phyloP scores from a whole-genome alignment of 1,140 invertebrate species.

The Cylas formicarius region DNA sequence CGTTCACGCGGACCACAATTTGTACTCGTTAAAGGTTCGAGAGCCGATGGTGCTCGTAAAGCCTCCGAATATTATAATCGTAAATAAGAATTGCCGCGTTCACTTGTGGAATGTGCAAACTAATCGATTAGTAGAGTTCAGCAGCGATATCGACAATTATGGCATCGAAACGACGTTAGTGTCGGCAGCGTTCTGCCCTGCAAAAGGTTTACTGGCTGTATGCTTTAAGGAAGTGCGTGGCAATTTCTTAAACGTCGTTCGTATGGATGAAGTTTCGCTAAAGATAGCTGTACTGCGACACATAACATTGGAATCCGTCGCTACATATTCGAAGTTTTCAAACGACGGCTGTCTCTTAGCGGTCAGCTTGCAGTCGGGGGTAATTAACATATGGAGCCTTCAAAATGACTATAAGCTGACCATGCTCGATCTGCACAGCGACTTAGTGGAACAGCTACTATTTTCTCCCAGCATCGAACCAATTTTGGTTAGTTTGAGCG shows the following conservation, averaged over 20 bases:
- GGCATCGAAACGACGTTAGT: neutral
- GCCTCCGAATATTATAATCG: constrained; percentile 2
- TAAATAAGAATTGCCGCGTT: constrained; percentile 3
- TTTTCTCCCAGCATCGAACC: constrained; percentile 23
- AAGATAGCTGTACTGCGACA: neutral
- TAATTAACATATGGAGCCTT: constrained; percentile 10
- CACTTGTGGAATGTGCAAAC: constrained; percentile 3
- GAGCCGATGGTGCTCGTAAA: no score
- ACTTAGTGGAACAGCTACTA: constrained; percentile 19
- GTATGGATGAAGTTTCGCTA: neutral
- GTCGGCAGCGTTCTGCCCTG: constrained; percentile 1
- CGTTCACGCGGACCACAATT: no score
- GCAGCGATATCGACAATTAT: neutral
- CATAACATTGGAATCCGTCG: neutral
- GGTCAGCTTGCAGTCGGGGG: constrained; percentile 11
- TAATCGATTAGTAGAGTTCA: neutral
- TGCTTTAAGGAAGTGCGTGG: constrained; percentile 1
- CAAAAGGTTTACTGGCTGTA: neutral
- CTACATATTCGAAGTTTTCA: constrained; percentile 7
- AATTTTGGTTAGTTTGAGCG: constrained; percentile 23
- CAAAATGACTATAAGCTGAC: neutral
- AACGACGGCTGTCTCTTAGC: constrained; percentile 15
- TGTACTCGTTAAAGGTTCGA: no score
- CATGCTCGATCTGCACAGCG: constrained; percentile 7
- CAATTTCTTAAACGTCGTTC: constrained; percentile 6